These are phyloP conservation scores for Pristionchus japonicus DNA, from an alignment of 2,888 invertebrate genomes.

Conservation along the genomic window DNA sequence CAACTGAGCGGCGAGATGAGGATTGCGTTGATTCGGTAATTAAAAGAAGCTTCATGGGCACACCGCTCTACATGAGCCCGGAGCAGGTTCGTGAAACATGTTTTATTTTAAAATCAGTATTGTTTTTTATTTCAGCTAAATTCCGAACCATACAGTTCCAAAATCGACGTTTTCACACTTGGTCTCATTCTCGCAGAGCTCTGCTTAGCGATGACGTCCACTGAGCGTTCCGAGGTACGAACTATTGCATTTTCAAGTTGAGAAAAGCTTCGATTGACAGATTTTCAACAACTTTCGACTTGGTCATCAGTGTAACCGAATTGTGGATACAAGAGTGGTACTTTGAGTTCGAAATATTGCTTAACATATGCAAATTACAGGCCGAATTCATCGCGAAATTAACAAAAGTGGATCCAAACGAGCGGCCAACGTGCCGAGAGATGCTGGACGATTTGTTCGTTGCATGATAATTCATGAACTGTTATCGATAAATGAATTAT, in stretches of 20 bases:
- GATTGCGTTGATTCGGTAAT: not conserved
- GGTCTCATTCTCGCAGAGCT: not conserved
- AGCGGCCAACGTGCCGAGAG: not conserved
- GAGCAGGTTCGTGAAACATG: not conserved
- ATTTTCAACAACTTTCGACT: not conserved
- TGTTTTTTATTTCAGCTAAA: not conserved
- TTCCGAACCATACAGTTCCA: not conserved
- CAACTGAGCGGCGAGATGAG: not conserved
- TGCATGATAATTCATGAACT: not conserved
- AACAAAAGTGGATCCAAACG: not conserved
- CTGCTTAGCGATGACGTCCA: not conserved
- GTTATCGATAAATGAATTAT: no score
- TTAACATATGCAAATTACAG: not conserved
- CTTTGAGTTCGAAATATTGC: not conserved
- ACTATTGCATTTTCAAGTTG: not conserved
- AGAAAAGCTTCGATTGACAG: not conserved
- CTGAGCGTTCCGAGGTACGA: not conserved
- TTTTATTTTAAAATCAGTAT: no score
- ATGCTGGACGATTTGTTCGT: not conserved
- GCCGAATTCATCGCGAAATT: not conserved
- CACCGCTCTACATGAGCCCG: not conserved
- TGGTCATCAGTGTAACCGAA: not conserved
- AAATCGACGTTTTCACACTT: not conserved
- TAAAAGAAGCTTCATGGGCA: not conserved
- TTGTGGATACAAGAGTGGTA: not conserved